Evolutionary conservation across 2,888 invertebrate genomes (phyloP).

Genomic region (Blastobasis lacticolella): DNA sequence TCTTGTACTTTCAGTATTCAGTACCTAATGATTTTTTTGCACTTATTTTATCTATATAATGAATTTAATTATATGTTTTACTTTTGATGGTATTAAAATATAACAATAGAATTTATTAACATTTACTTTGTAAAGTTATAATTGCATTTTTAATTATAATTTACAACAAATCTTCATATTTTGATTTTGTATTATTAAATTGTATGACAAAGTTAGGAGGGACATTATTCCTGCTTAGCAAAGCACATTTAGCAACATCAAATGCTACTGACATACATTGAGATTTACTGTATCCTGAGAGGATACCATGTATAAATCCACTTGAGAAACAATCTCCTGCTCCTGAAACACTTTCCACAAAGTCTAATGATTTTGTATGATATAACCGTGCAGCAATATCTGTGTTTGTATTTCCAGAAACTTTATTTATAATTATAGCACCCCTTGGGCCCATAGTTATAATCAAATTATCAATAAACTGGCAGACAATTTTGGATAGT

Average conservation of each 20-base stretch:
- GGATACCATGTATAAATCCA: constrained; percentile 79
- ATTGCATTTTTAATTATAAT: not conserved
- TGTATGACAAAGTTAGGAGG: constrained; percentile 38
- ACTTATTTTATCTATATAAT: too few species aligned
- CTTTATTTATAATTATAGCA: constrained; percentile 53
- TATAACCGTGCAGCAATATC: constrained; percentile 36
- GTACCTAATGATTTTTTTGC: too few species aligned
- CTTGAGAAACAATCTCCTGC: constrained; percentile 86
- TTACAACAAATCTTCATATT: constrained; percentile 1
- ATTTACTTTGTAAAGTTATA: not conserved
- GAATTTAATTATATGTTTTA: too few species aligned
- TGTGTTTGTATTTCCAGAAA: too few species aligned
- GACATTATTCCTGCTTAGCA: constrained; percentile 76
- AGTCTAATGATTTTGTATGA: constrained; percentile 40
- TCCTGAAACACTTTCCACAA: constrained; percentile 84
- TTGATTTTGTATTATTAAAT: constrained; percentile 7
- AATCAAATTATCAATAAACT: constrained; percentile 71
- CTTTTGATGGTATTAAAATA: too few species aligned
- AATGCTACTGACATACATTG: constrained; percentile 77
- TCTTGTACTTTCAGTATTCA: too few species aligned
- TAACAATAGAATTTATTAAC: too few species aligned
- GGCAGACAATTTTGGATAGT: constrained; percentile 49
- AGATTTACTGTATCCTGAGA: constrained; percentile 70
- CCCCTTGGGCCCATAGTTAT: constrained; percentile 78
- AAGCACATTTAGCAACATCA: constrained; percentile 74